A percentile compares a stretch with the other conserved stretches of the same genome.
Evolutionary conservation across 1,140 invertebrate species (phyloP).

Genomic region (Caenorhabditis briggsae): DNA sequence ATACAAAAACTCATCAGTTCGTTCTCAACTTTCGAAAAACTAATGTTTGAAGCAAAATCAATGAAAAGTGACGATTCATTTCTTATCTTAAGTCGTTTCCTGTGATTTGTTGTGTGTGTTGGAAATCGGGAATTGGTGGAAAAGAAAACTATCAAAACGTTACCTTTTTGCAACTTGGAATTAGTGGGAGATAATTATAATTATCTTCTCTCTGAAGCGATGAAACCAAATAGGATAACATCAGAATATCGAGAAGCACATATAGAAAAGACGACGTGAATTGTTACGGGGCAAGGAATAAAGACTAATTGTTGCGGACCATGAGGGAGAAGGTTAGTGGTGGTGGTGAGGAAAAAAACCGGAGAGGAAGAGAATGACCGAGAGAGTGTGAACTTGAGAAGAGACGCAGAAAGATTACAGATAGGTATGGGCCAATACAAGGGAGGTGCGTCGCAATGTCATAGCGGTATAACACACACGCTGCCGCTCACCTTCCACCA

Average conservation of each 20-base stretch:
- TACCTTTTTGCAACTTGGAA: not conserved
- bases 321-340: not conserved
- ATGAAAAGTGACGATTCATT: not conserved
- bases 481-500: constrained; percentile 30
- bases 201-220: no score
- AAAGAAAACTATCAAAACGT: not conserved
- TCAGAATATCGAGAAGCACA: not conserved
- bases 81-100: constrained; percentile 42
- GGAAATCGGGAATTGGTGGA: not conserved
- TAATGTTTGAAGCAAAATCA: not conserved
- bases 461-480: constrained; percentile 51
- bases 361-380: not conserved
- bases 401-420: constrained; percentile 56
- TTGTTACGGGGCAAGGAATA: not conserved
- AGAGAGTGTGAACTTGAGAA: not conserved
- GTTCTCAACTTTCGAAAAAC: not conserved
- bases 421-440: constrained; percentile 23
- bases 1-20: no score
- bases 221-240: not conserved
- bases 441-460: constrained; percentile 48
- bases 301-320: constrained; percentile 37
- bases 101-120: constrained; percentile 8
- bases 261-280: not conserved
- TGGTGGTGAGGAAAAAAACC: not conserved
- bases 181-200: not conserved